Base-by-base conservation (phyloP, 2,888 invertebrate species). In the Hoplodrina blanda region DNA sequence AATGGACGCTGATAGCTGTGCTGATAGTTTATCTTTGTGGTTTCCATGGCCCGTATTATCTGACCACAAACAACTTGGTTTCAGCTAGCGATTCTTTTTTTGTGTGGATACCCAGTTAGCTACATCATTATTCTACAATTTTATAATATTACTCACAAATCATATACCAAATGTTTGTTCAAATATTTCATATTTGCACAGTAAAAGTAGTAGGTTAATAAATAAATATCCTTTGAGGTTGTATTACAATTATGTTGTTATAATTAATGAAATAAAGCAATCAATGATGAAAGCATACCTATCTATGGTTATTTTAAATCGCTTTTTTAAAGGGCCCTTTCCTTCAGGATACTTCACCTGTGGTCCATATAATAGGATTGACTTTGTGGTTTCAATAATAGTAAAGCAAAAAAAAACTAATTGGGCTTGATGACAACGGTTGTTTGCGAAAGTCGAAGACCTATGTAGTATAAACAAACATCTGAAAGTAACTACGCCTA, bases 221-320 rank as follows among this genome's bases (percentile, higher is more conserved):
- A 73, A 52, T 33, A 17, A 44, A 52, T 33, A 72, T 78, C 55
- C 46, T 59, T 75, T 65, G 50, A 78, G 68, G 65, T 78, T 79
- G 68, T 72, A 76, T 69, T 69, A 66, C 56, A 67, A 53, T 55
- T 78, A 63, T 33, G 46, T 65, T 78, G 64, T 67, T 64, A 20
- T 50, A 74, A 62, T 64, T 1, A 73, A 54, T 61, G 7, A 53
- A 74, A 69, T 74, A 74, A 69, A 60, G 69, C 25, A 25, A 46
- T 30, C 54, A 44, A 1, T 62, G 17, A 49, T 53, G 11, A 53
- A 20, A 57, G 6, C 10, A 37, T 46, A 19, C 8, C 8, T n/a
- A 19, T 19, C 8, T n/a, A 2, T 37, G 46, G 8, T 46, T 60
- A 11, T 44, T 57, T 50, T 2, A 17, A 5, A 0, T 46, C 4